A percentile compares a stretch with the other conserved stretches of the same genome.
Conservation (phyloP, 2,797 vertebrate species). For the Fundulus diaphanus region DNA sequence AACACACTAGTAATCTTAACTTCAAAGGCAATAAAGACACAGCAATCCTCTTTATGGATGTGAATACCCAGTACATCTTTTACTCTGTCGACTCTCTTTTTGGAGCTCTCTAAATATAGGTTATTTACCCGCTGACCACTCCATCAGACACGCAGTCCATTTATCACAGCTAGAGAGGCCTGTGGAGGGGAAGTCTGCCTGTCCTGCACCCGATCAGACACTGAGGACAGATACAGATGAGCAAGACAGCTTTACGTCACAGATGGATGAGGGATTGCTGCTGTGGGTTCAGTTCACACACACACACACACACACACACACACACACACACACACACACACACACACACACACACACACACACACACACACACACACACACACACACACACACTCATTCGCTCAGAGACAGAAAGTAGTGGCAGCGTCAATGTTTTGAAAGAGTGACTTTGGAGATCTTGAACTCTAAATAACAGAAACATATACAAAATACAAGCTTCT, state of each 20-base stretch:
- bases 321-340: slow-evolving; percentile 3
- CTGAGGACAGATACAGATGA: slow-evolving; percentile 50
- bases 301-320: slow-evolving; percentile 2
- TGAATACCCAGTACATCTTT: slow-evolving; percentile 15
- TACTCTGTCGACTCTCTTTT: slow-evolving; percentile 1
- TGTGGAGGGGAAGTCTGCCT: slow-evolving; percentile 23
- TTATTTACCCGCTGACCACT: slow-evolving; percentile 43
- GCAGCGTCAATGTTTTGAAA: background rate
- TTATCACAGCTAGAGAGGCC: slow-evolving; percentile 51
- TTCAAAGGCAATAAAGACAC: slow-evolving; percentile 6
- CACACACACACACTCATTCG: slow-evolving; percentile 1
- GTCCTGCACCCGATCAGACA: slow-evolving; percentile 36
- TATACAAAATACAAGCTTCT: too few species aligned
- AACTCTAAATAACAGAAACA: background rate
- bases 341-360: slow-evolving; percentile 1
- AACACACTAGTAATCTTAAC: background rate
- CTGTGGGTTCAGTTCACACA: slow-evolving; percentile 19
- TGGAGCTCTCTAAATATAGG: slow-evolving; percentile 25
- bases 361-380: slow-evolving; percentile 10
- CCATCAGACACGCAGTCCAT: slow-evolving; percentile 52
- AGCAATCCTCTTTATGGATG: background rate
- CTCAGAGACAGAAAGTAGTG: slow-evolving; percentile 18
- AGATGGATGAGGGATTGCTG: slow-evolving; percentile 41
- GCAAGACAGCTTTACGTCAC: slow-evolving; percentile 33
- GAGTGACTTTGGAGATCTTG: background rate